These are phyloP conservation scores for Archocentrus centrarchus DNA, from an alignment of 2,113 vertebrate species.

Conservation along the genomic window DNA sequence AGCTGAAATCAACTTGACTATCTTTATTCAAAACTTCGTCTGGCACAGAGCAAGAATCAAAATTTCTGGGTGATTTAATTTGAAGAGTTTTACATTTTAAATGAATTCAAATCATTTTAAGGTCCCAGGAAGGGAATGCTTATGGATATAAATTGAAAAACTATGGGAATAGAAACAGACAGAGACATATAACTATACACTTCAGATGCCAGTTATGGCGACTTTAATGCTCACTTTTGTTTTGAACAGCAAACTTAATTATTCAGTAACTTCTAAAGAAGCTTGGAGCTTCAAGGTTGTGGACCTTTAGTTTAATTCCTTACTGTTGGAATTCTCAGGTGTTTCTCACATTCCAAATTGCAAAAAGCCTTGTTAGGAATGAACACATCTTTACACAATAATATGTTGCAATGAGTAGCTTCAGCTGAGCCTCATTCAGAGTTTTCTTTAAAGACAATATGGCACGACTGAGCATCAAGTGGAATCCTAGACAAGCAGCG, in stretches of 20 bases:
- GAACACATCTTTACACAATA: conserved; percentile 13
- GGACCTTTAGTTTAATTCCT: background rate
- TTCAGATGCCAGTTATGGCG: conserved; percentile 16
- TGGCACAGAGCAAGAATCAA: background rate
- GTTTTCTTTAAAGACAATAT: background rate
- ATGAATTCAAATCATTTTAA: background rate
- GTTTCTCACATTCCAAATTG: background rate
- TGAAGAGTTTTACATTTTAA: background rate
- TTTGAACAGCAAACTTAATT: background rate
- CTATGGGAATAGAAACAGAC: background rate
- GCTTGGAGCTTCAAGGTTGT: background rate
- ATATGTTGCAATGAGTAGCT: background rate
- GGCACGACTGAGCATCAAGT: background rate
- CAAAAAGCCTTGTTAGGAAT: background rate
- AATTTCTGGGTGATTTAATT: background rate
- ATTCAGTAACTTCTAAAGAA: background rate
- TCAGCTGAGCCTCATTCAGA: background rate
- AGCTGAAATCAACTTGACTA: background rate
- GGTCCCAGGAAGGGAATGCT: background rate
- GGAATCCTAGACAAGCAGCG: conserved; percentile 16
- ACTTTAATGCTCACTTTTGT: background rate
- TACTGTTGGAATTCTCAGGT: background rate
- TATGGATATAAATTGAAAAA: background rate
- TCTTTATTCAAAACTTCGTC: background rate
- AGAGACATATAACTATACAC: background rate